These are phyloP conservation scores for Eubucco bourcierii DNA, from an alignment of 2,113 vertebrate genomes.

Conservation along the genomic window DNA sequence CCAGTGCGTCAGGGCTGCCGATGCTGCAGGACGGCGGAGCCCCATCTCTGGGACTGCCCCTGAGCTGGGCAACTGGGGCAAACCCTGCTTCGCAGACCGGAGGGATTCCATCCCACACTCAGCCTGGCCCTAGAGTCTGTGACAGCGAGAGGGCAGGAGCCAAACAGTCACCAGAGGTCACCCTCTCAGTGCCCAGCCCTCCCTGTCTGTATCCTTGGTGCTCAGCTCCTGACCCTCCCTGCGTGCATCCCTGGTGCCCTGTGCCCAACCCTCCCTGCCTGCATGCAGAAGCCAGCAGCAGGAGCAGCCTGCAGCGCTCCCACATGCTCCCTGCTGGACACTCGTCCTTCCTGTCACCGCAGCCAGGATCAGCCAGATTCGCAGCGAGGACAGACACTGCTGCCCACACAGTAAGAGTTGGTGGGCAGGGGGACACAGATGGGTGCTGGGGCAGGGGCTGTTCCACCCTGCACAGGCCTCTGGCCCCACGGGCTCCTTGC, in stretches of 20 bases:
- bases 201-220: not conserved
- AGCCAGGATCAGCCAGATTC: not conserved
- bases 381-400: accelerated
- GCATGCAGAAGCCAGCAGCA: not conserved
- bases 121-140: accelerated
- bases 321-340: accelerated
- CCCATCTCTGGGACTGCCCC: not conserved
- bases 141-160: not conserved
- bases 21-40: not conserved
- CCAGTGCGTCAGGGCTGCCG: not conserved
- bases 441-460: not conserved
- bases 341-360: not conserved
- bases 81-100: not conserved
- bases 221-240: too few relatives aligned
- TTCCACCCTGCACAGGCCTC: not conserved
- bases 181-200: accelerated
- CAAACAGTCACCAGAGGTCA: accelerated
- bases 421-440: accelerated
- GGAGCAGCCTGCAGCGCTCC: not conserved
- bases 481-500: not conserved
- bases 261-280: not conserved
- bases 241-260: not conserved
- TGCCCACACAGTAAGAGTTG: not conserved
- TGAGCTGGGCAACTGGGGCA: accelerated
- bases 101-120: accelerated